Conservation (phyloP, 2,888 invertebrate species). For the Clistopyga incitator region DNA sequence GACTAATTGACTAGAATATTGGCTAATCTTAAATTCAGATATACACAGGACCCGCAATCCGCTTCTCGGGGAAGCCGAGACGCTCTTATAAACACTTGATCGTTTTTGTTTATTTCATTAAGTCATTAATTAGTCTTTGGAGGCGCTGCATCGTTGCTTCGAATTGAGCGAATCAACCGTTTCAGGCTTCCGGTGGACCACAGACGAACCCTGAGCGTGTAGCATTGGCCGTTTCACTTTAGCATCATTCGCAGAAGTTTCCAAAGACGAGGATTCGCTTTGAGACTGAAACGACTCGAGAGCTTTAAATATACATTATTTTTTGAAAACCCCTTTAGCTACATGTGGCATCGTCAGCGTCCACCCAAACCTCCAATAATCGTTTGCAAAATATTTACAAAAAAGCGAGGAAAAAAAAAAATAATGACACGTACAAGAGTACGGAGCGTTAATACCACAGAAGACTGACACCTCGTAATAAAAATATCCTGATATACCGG, state of each 20-base stretch:
- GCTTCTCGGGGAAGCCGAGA: slow-evolving; percentile 36
- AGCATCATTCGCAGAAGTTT: slow-evolving; percentile 26
- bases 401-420: slow-evolving; percentile 50
- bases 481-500: slow-evolving; percentile 20
- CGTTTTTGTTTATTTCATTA: slow-evolving; percentile 36
- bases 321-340: background rate
- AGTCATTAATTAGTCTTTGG: slow-evolving; percentile 82
- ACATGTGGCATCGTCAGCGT: slow-evolving; percentile 38
- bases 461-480: slow-evolving; percentile 21
- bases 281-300: slow-evolving; percentile 48
- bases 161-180: slow-evolving; percentile 76
- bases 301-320: background rate
- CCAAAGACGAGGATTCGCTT: slow-evolving; percentile 57
- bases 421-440: slow-evolving; percentile 48
- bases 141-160: slow-evolving; percentile 82
- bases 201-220: slow-evolving; percentile 41
- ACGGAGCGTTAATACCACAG: slow-evolving; percentile 64
- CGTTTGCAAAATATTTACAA: slow-evolving; percentile 76
- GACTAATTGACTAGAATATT: slow-evolving; percentile 79
- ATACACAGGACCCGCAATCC: slow-evolving; percentile 71
- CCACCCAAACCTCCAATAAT: slow-evolving; percentile 79
- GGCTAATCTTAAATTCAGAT: slow-evolving; percentile 74
- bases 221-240: background rate
- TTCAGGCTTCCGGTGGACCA: slow-evolving; percentile 80
- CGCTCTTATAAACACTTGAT: slow-evolving; percentile 40